Base-by-base conservation (phyloP, 2,888 invertebrate genomes). In the Orchesellides sinensis region DNA sequence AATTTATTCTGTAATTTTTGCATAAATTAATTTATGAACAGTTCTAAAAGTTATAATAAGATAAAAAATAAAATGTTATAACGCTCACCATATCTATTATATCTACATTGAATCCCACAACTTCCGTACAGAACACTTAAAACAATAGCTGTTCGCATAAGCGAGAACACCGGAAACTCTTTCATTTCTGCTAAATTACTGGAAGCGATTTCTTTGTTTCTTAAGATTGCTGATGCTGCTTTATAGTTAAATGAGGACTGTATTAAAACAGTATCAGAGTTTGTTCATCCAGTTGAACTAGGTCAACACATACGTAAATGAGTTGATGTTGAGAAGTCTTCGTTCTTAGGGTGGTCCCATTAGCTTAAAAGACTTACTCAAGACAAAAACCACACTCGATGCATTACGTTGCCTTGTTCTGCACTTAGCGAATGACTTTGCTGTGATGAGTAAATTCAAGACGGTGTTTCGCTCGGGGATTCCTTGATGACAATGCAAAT, bases 231-330 rank as follows among this genome's bases (percentile, higher is more conserved):
- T 5, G n/a, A 40, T 40, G 32, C 32, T 40, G 2, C n/a, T 40
- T 40, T 40, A 10, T n/a, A 40, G 40, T 5, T 32, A 6, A 6
- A 6, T 32, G 5, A 6, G 5, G 5, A 32, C 10, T 6, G 6
- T 32, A 32, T 32, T 10, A 32, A 10, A 32, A 32, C 32, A 32
- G 32, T n/a, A n/a, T n/a, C n/a, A 32, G 32, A 32, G 32, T 2
- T 56, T 21, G 10, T 14, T 56, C 56, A 14, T 63, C 45, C 63
- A 63, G 40, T 14, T 10, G 49, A 70, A 12, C 70, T 70, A 40
- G 70, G 70, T 70, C 70, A 70, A 56, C 12, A 23, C 32, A 56
- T 56, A 54, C 56, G 54, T 40, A 70, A 32, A 12, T 25, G 21
- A 68, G 12, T 56, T 4, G 10, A 19, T 45, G 66, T 10, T 56